These are phyloP conservation scores for Echeneis naucrates DNA, from an alignment of 2,797 vertebrate species.

Conservation along the genomic window DNA sequence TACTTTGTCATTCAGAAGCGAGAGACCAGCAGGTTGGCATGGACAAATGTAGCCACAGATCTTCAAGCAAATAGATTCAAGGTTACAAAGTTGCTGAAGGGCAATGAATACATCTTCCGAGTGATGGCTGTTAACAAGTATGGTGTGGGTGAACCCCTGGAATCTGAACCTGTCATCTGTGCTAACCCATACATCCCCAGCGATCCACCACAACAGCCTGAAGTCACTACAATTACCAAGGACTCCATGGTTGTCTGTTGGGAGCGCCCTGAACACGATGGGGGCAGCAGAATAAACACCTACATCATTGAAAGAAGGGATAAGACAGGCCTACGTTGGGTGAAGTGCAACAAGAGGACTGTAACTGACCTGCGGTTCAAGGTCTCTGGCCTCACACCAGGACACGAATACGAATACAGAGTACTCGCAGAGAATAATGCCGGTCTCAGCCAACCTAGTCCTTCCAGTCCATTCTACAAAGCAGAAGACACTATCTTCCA, in stretches of 20 bases:
- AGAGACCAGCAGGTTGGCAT: conserved; percentile 97
- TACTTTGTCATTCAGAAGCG: conserved; percentile 96
- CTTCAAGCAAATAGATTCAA: conserved; percentile 95
- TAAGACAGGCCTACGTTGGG: conserved; percentile 94
- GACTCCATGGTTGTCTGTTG: conserved; percentile 99
- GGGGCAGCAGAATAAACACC: conserved; percentile 94
- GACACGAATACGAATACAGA: conserved; percentile 98
- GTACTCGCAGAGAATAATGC: conserved; percentile 97
- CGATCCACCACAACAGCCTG: conserved; percentile 92
- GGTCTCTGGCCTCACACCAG: conserved; percentile 93
- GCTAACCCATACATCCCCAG: conserved; percentile 93
- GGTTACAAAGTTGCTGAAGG: conserved; percentile 96
- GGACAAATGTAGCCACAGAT: conserved; percentile 96
- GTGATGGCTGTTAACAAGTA: conserved; percentile 99
- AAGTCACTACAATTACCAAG: conserved; percentile 95
- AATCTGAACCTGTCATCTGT: conserved; percentile 92
- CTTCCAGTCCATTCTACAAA: conserved; percentile 94
- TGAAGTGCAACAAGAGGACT: conserved; percentile 96
- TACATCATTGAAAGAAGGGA: conserved; percentile 97
- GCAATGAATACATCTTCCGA: conserved; percentile 98
- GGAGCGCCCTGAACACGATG: conserved; percentile 95
- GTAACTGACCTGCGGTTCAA: conserved; percentile 96
- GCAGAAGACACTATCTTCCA: conserved; percentile 96
- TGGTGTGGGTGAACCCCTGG: conserved; percentile 93
- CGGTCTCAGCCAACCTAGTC: conserved; percentile 93